Evolutionary conservation across 2,888 invertebrate species (phyloP).

Genomic region (Dryomyza anilis): DNA sequence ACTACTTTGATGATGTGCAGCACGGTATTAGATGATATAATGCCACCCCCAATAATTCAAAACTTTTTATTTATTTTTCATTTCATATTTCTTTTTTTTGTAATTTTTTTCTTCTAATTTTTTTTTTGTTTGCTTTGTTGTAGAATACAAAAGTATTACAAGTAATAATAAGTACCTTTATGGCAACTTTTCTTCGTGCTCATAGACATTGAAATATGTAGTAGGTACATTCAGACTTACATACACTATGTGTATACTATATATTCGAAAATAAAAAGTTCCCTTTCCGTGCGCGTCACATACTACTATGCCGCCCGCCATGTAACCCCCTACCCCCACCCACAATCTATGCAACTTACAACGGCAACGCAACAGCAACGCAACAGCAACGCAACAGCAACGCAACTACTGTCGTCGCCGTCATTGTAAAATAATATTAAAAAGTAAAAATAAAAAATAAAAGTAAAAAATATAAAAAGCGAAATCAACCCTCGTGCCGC

Average conservation of each 20-base stretch:
- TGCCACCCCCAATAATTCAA: slow-evolving; percentile 4
- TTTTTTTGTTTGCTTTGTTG: too few species aligned
- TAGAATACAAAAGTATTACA: slow-evolving; percentile 49
- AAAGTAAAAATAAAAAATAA: too few species aligned
- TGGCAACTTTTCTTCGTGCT: slow-evolving; percentile 32
- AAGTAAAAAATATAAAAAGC: too few species aligned
- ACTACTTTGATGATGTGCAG: too few species aligned
- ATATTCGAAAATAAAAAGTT: too few species aligned
- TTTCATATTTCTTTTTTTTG: too few species aligned
- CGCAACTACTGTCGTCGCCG: slow-evolving; percentile 43
- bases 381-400: too few species aligned
- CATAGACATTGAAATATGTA: slow-evolving; percentile 49
- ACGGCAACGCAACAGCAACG: slow-evolving; percentile 58
- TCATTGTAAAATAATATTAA: slow-evolving; percentile 32
- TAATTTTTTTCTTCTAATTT: too few species aligned
- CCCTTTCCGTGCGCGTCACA: slow-evolving; percentile 35
- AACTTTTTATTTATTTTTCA: slow-evolving; percentile 10
- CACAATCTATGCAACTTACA: slow-evolving; percentile 47
- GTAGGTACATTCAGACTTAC: too few species aligned
- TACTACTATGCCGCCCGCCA: slow-evolving; percentile 21
- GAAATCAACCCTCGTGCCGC: slow-evolving; percentile 54
- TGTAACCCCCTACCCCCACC: too few species aligned
- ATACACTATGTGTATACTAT: too few species aligned
- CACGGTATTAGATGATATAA: slow-evolving; percentile 19
- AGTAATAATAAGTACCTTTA: slow-evolving; percentile 57